Conservation (phyloP, 2,888 invertebrate genomes). For the Cephus spinipes region DNA sequence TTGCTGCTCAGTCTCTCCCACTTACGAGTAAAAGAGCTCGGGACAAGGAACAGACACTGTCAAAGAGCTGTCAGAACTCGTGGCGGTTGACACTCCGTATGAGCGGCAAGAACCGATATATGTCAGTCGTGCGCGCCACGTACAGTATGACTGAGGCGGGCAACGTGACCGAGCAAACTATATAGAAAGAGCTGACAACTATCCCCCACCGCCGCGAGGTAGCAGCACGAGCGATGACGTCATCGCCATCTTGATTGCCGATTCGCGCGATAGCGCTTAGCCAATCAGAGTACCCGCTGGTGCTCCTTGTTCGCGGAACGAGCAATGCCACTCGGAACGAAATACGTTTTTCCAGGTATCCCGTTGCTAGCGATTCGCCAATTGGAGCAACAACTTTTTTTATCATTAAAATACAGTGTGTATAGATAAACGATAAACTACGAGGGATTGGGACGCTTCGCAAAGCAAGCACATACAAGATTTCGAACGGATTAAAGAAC, state of each 20-base stretch:
- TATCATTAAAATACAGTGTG: too few relatives aligned
- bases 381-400: neutral
- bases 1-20: neutral
- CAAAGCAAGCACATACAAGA: neutral
- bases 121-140: neutral
- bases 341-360: conserved; percentile 45
- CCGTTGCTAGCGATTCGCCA: neutral
- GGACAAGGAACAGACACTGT: neutral
- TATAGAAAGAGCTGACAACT: conserved; percentile 44
- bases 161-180: conserved; percentile 59
- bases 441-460: neutral
- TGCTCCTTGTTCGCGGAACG: conserved; percentile 35
- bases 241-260: conserved; percentile 54
- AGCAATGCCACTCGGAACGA: conserved; percentile 36
- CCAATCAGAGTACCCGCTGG: conserved; percentile 31
- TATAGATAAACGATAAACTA: neutral
- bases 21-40: neutral
- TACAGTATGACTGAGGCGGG: conserved; percentile 49
- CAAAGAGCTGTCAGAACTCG: neutral
- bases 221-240: conserved; percentile 44
- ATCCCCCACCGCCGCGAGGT: conserved; percentile 16
- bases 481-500: neutral
- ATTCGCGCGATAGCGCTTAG: conserved; percentile 48
- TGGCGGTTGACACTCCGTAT: neutral
- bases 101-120: neutral